Conservation (phyloP, 92 coral and sea anemone genomes). For the Porites cylindrica region DNA sequence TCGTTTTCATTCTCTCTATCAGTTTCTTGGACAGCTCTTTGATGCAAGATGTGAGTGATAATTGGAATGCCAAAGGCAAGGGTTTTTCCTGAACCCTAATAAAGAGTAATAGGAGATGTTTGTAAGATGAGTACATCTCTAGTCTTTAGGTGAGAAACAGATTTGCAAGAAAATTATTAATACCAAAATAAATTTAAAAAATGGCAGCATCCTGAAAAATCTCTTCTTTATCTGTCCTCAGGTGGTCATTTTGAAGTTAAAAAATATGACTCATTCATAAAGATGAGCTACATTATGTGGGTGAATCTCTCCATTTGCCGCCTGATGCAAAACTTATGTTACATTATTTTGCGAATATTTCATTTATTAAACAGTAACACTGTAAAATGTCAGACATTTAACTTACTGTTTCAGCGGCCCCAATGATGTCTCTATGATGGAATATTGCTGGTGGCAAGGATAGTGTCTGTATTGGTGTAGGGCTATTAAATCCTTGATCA, state of each 20-base stretch:
- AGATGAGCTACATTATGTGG: neutral
- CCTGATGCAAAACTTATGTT: neutral
- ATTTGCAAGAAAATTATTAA: neutral
- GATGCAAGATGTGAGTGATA: conserved; percentile 75
- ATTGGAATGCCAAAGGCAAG: conserved; percentile 96
- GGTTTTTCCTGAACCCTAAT: conserved; percentile 97
- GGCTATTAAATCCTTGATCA: conserved; percentile 82
- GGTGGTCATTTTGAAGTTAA: too few species aligned
- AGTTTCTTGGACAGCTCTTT: conserved; percentile 16
- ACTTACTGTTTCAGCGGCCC: conserved; percentile 98
- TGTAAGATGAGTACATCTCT: neutral
- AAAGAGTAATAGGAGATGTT: neutral
- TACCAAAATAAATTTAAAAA: too few species aligned
- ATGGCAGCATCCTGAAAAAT: neutral
- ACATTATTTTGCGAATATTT: neutral
- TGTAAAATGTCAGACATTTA: too few species aligned
- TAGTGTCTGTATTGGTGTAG: conserved; percentile 91
- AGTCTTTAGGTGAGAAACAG: neutral
- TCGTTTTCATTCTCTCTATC: conserved; percentile 12
- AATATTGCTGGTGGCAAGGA: conserved; percentile 92
- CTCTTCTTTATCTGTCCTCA: too few species aligned
- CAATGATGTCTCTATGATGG: conserved; percentile 88
- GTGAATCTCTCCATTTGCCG: neutral
- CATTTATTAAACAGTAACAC: too few species aligned
- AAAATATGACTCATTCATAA: too few species aligned